Evolutionary conservation across 2,888 invertebrate species (phyloP), one percentile per base, ranked within the genome.

Genomic region (Leptodirus hochenwartii): DNA sequence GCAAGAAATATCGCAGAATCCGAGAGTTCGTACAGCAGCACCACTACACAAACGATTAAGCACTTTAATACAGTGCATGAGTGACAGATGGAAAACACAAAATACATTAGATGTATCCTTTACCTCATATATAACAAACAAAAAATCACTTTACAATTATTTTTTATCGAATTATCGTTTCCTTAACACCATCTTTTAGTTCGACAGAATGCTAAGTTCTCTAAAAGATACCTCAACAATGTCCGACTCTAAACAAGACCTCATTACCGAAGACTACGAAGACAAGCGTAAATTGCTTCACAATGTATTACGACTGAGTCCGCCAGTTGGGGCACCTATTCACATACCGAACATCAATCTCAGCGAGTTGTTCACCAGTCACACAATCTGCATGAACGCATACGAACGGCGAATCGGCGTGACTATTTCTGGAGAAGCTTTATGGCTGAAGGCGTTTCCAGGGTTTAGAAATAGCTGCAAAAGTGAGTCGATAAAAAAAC

Each of bases 1-100:
- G 16, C 90, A 90, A 51, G 65, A 67, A 5, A 59, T 81, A 31
- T 78, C 90, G 2, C 88, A 90, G 63, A 93, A 93, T 65, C 93
- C 93, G 15, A 69, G 88, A 41, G 66, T 80, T 4, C 66, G 73
- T 34, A 67, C 76, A 22, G 63, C 69, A 27, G 59, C 82, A 30
- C 73, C 81, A 13, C 62, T 84, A 31, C 79, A 84, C 44, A 69
- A 79, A 37, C 63, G 75, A 25, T 59, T 90, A 5, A 62, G 66
- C 9, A 67, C 70, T 32, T 58, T 88, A 25, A 63, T 90, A 25
- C 58, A 60, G 37, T 79, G 71, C 45, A 64, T 93, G 38, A 69
- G 72, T 42, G 62, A 63, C 35, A 69, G 82, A 42, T 93, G 91
- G 91, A 66, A 66, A 36, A 64, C 68, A 15, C 55, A 56, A 8